These are phyloP conservation scores for Dastarcus helophoroides DNA, from an alignment of 2,888 invertebrate genomes.

Conservation along the genomic window DNA sequence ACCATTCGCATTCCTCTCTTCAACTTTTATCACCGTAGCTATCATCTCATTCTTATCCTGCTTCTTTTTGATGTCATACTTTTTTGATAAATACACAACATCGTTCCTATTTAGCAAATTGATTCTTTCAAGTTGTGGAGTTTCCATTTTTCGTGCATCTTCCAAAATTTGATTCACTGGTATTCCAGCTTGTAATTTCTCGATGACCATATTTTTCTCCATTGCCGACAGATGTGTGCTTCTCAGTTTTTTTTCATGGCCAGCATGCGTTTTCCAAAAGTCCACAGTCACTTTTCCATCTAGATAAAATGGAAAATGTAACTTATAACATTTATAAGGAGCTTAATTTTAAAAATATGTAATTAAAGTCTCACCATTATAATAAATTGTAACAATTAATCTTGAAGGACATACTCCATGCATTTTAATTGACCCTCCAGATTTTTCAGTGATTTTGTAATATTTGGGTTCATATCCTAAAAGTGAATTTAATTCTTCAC, in stretches of 20 bases:
- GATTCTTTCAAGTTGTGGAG: not conserved
- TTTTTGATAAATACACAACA: conserved; percentile 1
- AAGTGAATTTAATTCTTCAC: too few relatives aligned
- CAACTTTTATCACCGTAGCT: conserved; percentile 1
- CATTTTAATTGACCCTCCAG: conserved; percentile 1
- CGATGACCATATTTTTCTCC: conserved; percentile 1
- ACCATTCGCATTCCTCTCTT: conserved; percentile 3
- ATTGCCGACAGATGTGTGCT: not conserved
- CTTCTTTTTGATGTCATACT: conserved; percentile 1
- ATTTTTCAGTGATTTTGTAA: not conserved
- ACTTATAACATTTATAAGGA: too few relatives aligned
- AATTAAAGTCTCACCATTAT: too few relatives aligned
- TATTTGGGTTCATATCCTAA: too few relatives aligned
- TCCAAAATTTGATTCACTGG: not conserved
- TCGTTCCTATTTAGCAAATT: not conserved
- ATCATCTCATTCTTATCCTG: conserved; percentile 1
- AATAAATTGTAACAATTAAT: not conserved
- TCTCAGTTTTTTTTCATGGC: conserved; percentile 4
- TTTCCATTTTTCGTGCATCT: not conserved
- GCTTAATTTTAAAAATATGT: too few relatives aligned
- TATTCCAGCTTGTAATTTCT: not conserved
- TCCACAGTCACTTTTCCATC: not conserved
- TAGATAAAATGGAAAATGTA: not conserved
- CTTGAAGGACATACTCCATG: conserved; percentile 2
- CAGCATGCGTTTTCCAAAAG: conserved; percentile 5